These are phyloP conservation scores for Blastomussa wellsi DNA, from an alignment of 92 coral and sea anemone species.

Conservation along the genomic window DNA sequence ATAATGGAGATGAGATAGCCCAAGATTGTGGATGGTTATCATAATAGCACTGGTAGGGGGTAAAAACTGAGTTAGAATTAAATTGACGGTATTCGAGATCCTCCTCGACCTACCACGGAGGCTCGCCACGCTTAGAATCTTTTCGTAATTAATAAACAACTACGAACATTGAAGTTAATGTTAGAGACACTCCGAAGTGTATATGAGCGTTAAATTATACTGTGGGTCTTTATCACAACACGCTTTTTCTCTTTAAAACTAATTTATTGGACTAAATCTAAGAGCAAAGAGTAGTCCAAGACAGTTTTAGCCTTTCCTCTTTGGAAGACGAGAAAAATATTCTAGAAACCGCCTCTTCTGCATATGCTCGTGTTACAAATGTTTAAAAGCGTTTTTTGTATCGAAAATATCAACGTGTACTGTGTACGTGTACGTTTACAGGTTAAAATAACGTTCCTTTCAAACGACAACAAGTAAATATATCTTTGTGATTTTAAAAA, in stretches of 20 bases:
- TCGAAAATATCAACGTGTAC: not conserved
- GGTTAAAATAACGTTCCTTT: not conserved
- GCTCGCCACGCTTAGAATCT: not conserved
- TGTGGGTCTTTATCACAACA: not conserved
- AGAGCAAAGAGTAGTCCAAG: not conserved
- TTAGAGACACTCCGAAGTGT: not conserved
- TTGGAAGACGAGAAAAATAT: not conserved
- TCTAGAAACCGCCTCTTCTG: not conserved
- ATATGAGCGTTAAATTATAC: not conserved
- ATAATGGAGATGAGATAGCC: too few species aligned
- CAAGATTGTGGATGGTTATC: too few species aligned
- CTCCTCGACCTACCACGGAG: not conserved
- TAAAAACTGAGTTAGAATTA: not conserved
- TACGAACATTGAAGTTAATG: not conserved
- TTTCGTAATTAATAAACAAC: not conserved
- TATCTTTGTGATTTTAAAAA: too few species aligned
- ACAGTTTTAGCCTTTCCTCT: not conserved
- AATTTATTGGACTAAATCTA: not conserved
- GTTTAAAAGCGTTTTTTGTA: not conserved
- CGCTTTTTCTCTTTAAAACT: not conserved
- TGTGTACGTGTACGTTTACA: not conserved
- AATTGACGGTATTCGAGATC: not conserved
- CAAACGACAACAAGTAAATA: not conserved
- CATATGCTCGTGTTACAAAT: not conserved
- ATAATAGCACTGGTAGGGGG: not conserved